phyloP scores from a whole-genome alignment of 2,113 vertebrate genomes.

The Grallaria varia region DNA sequence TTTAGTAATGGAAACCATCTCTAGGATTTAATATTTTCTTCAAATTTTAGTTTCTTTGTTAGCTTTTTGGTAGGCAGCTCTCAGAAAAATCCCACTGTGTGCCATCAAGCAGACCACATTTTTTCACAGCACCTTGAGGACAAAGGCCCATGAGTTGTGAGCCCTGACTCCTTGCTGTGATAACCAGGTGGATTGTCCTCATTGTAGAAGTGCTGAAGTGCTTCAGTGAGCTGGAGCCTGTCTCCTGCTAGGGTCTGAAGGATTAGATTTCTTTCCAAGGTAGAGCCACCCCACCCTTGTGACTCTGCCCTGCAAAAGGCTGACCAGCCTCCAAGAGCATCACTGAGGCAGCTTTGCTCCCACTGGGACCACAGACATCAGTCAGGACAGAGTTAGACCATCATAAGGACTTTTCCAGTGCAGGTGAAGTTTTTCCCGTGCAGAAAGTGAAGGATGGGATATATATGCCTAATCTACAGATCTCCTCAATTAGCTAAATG shows the following conservation, averaged over 20 bases:
- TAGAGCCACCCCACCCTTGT: not conserved
- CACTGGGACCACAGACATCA: not conserved
- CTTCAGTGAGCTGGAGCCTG: not conserved
- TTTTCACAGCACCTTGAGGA: not conserved
- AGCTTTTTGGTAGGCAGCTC: not conserved
- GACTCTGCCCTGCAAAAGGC: not conserved
- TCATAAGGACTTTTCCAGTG: not conserved
- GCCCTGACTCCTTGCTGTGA: not conserved
- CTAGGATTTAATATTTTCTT: not conserved
- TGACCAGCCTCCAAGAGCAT: not conserved
- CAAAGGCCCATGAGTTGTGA: not conserved
- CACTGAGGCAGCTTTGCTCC: not conserved
- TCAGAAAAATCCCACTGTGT: not conserved
- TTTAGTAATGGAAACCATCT: not conserved
- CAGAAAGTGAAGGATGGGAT: not conserved
- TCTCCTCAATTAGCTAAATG: not conserved
- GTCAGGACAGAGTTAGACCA: not conserved
- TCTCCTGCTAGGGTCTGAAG: not conserved
- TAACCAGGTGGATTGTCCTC: not conserved
- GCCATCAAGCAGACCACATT: not conserved
- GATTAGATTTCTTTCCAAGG: not conserved
- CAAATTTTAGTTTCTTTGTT: not conserved
- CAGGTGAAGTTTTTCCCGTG: not conserved
- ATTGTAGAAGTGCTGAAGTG: not conserved
- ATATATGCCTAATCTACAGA: not conserved